Evolutionary conservation across 2,888 invertebrate genomes (phyloP).

Genomic region (Dryococelus australis): DNA sequence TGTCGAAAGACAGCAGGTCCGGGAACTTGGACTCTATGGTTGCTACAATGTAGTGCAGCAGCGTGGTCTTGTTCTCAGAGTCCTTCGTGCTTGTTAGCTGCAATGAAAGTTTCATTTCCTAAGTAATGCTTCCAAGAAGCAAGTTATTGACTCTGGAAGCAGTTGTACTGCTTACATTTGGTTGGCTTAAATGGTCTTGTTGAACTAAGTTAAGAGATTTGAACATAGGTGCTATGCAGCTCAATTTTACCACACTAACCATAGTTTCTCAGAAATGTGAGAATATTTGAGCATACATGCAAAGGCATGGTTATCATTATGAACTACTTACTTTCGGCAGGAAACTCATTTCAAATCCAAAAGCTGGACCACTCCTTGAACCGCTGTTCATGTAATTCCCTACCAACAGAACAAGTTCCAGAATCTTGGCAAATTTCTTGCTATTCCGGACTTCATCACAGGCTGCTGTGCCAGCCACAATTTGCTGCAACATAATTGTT

Average conservation of each 20-base stretch:
- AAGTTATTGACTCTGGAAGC: too few species aligned
- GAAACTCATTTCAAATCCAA: conserved; percentile 96
- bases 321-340: conserved; percentile 77
- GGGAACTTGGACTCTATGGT: conserved; percentile 88
- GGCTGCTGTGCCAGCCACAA: conserved; percentile 93
- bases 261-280: too few species aligned
- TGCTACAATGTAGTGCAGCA: conserved; percentile 90
- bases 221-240: too few species aligned
- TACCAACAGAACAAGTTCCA: conserved; percentile 87
- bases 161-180: too few species aligned
- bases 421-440: conserved; percentile 85
- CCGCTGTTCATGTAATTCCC: conserved; percentile 98
- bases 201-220: too few species aligned
- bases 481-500: conserved; percentile 54
- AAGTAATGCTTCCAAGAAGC: too few species aligned
- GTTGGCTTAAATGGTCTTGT: too few species aligned
- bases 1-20: conserved; percentile 80
- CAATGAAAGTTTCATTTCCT: conserved; percentile 48
- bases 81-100: conserved; percentile 88
- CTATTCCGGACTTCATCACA: conserved; percentile 93
- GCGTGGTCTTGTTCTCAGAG: conserved; percentile 87
- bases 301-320: too few species aligned
- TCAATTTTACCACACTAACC: too few species aligned
- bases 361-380: conserved; percentile 90
- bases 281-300: too few species aligned